These are phyloP conservation scores for Oceanites oceanicus DNA, from an alignment of 2,113 vertebrate genomes.

Conservation along the genomic window DNA sequence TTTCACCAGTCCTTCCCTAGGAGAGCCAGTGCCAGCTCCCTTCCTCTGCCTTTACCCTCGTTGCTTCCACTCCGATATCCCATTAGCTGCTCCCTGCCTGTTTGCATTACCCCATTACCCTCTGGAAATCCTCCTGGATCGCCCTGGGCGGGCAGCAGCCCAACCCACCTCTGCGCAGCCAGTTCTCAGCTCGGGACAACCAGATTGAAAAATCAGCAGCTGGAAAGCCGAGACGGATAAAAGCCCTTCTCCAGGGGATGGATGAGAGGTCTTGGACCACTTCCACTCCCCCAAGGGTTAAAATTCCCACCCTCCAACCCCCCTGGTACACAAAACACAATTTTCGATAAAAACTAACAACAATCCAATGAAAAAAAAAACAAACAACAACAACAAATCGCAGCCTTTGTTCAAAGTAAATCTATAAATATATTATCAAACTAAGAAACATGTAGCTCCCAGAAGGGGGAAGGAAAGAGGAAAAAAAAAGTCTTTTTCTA, in stretches of 20 bases:
- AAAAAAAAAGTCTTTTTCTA: background rate
- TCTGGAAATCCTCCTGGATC: slow-evolving; percentile 6
- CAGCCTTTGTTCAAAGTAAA: background rate
- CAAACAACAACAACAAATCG: background rate
- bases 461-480: background rate
- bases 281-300: background rate
- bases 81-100: background rate
- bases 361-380: background rate
- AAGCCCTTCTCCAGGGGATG: background rate
- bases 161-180: background rate
- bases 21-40: background rate
- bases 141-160: background rate
- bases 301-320: background rate
- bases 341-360: background rate
- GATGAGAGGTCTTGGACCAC: background rate
- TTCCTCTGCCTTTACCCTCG: background rate
- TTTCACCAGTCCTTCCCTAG: background rate
- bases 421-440: background rate
- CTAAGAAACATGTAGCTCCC: background rate
- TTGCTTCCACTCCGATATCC: background rate
- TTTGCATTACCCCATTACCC: background rate
- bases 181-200: background rate
- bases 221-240: slow-evolving; percentile 23
- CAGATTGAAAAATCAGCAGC: slow-evolving; percentile 47
- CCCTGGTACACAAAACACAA: background rate